A percentile compares a stretch with the other conserved stretches of the same genome.
These are phyloP conservation scores for Drosophila arawakana DNA, from an alignment of 1,140 invertebrate species.

Conservation along the genomic window DNA sequence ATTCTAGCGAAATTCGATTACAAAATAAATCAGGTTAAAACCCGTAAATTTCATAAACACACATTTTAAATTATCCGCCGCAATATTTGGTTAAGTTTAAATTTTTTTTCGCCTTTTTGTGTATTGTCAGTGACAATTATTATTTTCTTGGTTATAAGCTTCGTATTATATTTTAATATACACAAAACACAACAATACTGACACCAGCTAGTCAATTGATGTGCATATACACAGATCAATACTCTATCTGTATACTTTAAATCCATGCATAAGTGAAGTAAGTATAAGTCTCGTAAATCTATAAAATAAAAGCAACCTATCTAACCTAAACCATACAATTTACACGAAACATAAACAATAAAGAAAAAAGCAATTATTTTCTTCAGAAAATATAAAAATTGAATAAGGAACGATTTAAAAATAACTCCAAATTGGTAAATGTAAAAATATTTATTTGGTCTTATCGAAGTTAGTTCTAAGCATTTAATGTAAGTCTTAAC, in stretches of 20 bases:
- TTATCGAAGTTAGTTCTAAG: slow-evolving; percentile 60
- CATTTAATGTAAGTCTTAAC: slow-evolving; percentile 45
- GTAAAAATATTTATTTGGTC: slow-evolving; percentile 45
- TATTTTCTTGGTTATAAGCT: slow-evolving; percentile 38
- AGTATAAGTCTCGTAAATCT: slow-evolving; percentile 27
- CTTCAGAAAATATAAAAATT: slow-evolving; percentile 60
- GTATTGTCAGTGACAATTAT: slow-evolving; percentile 53
- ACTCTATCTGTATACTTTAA: slow-evolving; percentile 44
- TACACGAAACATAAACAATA: slow-evolving; percentile 66
- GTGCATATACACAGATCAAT: slow-evolving; percentile 64
- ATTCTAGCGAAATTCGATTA: slow-evolving; percentile 68
- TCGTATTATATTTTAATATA: slow-evolving; percentile 7
- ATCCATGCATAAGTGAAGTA: slow-evolving; percentile 50
- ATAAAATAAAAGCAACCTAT: slow-evolving; percentile 19
- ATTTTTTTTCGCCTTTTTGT: slow-evolving; percentile 67
- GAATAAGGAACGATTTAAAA: slow-evolving; percentile 7
- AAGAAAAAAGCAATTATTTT: slow-evolving; percentile 76
- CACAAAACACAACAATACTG: slow-evolving; percentile 45
- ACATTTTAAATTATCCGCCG: slow-evolving; percentile 11
- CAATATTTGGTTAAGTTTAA: slow-evolving; percentile 16
- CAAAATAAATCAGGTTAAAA: slow-evolving; percentile 54
- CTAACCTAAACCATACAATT: slow-evolving; percentile 42
- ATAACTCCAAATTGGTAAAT: slow-evolving; percentile 35
- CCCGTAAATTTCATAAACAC: slow-evolving; percentile 19
- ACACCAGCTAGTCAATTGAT: slow-evolving; percentile 75